These are phyloP conservation scores for Carcinoscorpius rotundicauda DNA, from an alignment of 1,140 invertebrate genomes.

Conservation along the genomic window DNA sequence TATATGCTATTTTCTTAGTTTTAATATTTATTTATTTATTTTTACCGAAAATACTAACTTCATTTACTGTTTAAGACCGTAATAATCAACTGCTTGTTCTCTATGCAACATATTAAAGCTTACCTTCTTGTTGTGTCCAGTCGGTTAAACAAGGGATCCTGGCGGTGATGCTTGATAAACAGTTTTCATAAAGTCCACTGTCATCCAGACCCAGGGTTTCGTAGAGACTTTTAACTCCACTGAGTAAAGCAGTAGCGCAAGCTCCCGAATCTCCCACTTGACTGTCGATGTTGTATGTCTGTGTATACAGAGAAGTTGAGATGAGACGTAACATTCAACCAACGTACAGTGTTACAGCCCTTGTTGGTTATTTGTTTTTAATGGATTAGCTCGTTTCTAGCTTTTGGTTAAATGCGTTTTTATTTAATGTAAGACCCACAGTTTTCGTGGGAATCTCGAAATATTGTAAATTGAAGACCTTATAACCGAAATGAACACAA, in stretches of 20 bases:
- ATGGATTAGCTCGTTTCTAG: no score
- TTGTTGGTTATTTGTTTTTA: no score
- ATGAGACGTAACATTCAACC: no score
- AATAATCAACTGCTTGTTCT: constrained; percentile 82
- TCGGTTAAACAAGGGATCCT: constrained; percentile 49
- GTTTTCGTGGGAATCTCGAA: no score
- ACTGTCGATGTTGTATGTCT: constrained; percentile 81
- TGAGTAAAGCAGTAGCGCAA: constrained; percentile 72
- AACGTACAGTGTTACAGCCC: no score
- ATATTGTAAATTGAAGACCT: no score
- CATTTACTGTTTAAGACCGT: constrained; percentile 68
- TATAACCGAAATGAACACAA: no score
- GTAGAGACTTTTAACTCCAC: constrained; percentile 72
- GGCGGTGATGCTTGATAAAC: constrained; percentile 45
- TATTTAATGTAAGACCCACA: no score
- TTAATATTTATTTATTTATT: constrained; percentile 64
- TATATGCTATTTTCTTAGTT: not conserved
- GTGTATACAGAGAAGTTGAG: constrained; percentile 11
- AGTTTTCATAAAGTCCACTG: constrained; percentile 42
- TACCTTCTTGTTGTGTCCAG: constrained; percentile 55
- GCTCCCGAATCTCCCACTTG: constrained; percentile 81
- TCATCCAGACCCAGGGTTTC: constrained; percentile 61
- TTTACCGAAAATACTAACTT: constrained; percentile 62
- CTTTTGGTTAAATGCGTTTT: no score
- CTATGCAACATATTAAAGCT: constrained; percentile 49